Evolutionary conservation across 2,113 vertebrate species (phyloP).

Genomic region (Vulpes lagopus): DNA sequence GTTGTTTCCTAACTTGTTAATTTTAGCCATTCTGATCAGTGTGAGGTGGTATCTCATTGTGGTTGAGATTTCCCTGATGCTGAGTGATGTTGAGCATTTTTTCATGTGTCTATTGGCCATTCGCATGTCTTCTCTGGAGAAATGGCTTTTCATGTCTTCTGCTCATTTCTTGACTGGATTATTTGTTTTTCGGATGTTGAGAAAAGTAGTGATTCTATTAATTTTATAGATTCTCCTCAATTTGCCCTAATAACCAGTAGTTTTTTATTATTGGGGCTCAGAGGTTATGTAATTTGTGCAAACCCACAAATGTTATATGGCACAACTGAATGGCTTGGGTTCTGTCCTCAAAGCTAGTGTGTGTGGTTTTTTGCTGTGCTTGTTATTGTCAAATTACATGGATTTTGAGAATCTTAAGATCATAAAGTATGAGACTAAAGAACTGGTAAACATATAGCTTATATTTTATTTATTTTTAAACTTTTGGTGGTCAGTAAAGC

Average conservation of each 20-base stretch:
- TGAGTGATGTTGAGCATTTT: neutral
- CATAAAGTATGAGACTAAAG: neutral
- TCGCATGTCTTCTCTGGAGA: neutral
- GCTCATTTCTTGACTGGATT: neutral
- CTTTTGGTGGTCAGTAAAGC: no score
- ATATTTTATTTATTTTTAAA: neutral
- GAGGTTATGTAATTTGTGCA: neutral
- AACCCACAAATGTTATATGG: neutral
- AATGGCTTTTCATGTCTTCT: neutral
- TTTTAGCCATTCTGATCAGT: no score
- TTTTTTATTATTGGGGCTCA: neutral
- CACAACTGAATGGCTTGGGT: neutral
- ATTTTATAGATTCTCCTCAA: neutral
- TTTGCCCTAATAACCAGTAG: neutral
- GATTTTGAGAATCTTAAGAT: neutral
- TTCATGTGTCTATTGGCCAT: neutral
- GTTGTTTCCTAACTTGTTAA: no score
- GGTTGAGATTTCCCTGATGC: no score
- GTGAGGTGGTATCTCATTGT: no score
- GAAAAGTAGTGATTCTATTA: neutral
- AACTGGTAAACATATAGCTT: neutral
- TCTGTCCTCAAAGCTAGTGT: neutral
- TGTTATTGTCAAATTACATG: neutral
- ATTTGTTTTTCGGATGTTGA: neutral
- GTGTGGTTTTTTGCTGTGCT: neutral